Evolutionary conservation across 2,888 invertebrate genomes (phyloP).

Genomic region (Melieria picta): DNA sequence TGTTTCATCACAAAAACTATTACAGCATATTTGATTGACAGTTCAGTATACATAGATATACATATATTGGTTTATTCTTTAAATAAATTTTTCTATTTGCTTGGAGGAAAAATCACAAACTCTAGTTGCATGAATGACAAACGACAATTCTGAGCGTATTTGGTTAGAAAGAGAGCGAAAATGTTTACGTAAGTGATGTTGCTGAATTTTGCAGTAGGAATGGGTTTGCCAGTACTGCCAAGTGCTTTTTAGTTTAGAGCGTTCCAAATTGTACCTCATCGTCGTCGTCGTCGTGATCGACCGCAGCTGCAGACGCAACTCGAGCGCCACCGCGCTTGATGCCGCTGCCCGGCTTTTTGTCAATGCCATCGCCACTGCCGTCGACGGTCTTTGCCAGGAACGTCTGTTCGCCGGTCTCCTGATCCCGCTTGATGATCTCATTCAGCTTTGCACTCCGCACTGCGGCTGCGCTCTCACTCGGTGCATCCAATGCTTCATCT

Average conservation of each 20-base stretch:
- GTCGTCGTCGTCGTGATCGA: constrained; percentile 49
- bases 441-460: not conserved
- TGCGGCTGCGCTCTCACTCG: not conserved
- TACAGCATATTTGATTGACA: constrained; percentile 16
- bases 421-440: constrained; percentile 12
- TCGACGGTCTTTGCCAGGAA: not conserved
- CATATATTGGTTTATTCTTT: too few relatives aligned
- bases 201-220: not conserved
- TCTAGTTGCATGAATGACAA: too few relatives aligned
- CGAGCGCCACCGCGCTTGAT: not conserved
- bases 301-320: not conserved
- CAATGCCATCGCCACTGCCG: constrained; percentile 7
- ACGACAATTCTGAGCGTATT: too few relatives aligned
- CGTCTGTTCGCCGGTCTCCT: constrained; percentile 22
- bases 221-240: not conserved
- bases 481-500: not conserved
- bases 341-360: constrained; percentile 23
- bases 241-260: constrained; percentile 50
- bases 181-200: not conserved
- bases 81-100: too few relatives aligned
- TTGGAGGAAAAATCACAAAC: too few relatives aligned
- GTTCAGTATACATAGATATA: not conserved
- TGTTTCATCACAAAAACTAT: constrained; percentile 26
- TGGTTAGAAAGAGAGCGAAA: too few relatives aligned
- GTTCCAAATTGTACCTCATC: constrained; percentile 67